Conservation (phyloP, 1,140 invertebrate genomes). For the Ylistrum balloti region DNA sequence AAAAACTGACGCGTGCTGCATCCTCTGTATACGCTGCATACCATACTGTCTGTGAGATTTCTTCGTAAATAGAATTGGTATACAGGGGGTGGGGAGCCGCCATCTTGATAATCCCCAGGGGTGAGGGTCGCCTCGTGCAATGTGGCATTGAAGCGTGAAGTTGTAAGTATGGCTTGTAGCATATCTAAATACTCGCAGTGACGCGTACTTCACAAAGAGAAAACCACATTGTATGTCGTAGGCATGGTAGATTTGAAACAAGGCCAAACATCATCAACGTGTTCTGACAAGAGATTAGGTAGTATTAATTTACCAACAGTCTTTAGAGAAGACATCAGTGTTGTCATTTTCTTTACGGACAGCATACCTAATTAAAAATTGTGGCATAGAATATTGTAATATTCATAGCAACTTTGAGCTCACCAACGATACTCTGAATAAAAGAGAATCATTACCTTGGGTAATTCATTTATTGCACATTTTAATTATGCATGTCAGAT, state of each 20-base stretch:
- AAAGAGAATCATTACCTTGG: too few relatives aligned
- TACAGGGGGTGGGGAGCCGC: not conserved
- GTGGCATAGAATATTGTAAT: too few relatives aligned
- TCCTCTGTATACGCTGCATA: not conserved
- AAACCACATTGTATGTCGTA: not conserved
- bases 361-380: too few relatives aligned
- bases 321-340: too few relatives aligned
- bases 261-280: not conserved
- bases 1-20: slow-evolving; percentile 23
- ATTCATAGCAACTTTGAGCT: too few relatives aligned
- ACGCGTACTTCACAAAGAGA: slow-evolving; percentile 20
- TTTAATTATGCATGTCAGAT: too few relatives aligned
- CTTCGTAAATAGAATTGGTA: not conserved
- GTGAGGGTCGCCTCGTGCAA: slow-evolving; percentile 30
- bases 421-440: too few relatives aligned
- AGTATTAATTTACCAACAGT: too few relatives aligned
- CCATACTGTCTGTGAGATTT: not conserved
- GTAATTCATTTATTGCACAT: too few relatives aligned
- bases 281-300: slow-evolving; percentile 6
- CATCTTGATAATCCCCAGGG: slow-evolving; percentile 37
- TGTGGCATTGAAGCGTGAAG: slow-evolving; percentile 24
- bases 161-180: slow-evolving; percentile 16
- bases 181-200: slow-evolving; percentile 38
- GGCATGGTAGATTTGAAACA: not conserved
- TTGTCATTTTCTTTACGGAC: too few relatives aligned